Evolutionary conservation across 2,797 vertebrate species (phyloP).

Genomic region (Eulemur mongoz): DNA sequence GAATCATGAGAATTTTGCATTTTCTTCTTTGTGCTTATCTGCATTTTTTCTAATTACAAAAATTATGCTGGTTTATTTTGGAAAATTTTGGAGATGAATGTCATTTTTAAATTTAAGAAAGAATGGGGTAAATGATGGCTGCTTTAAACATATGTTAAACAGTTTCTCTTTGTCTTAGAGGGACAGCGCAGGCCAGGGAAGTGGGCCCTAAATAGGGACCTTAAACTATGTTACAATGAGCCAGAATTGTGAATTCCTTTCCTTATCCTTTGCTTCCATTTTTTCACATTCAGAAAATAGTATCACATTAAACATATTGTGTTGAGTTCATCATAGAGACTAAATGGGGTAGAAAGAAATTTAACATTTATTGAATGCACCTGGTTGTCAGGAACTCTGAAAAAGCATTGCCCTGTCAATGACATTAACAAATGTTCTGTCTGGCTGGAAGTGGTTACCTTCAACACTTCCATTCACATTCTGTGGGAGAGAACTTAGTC

Average conservation of each 20-base stretch:
- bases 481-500: neutral
- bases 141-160: neutral
- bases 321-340: neutral
- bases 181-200: neutral
- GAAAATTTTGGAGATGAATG: conserved; percentile 12
- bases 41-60: conserved; percentile 15
- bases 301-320: neutral
- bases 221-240: neutral
- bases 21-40: conserved; percentile 23
- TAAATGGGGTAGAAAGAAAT: neutral
- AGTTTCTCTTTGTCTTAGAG: conserved; percentile 20
- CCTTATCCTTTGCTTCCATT: neutral
- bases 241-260: neutral
- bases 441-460: neutral
- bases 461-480: neutral
- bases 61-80: conserved; percentile 8
- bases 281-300: neutral
- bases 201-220: neutral
- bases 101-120: conserved; percentile 50
- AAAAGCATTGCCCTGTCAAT: neutral
- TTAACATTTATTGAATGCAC: neutral
- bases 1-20: neutral
- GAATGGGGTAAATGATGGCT: neutral
- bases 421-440: neutral
- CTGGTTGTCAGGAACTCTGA: neutral